These are phyloP conservation scores for Idaea aversata DNA, from an alignment of 2,888 invertebrate genomes.

Conservation along the genomic window DNA sequence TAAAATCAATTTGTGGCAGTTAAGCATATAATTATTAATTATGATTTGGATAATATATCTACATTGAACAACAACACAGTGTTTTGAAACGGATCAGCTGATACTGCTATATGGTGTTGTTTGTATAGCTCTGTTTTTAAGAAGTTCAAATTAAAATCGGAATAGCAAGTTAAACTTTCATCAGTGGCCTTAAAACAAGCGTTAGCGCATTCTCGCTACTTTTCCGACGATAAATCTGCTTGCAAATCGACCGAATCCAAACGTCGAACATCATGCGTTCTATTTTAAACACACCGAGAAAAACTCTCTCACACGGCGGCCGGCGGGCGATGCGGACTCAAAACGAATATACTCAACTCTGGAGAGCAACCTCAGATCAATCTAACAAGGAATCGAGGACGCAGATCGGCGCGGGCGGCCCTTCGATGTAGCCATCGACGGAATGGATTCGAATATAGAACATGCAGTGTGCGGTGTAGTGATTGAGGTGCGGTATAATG, in stretches of 20 bases:
- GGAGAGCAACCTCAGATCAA: neutral
- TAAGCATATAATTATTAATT: conserved; percentile 37
- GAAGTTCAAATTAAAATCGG: conserved; percentile 66
- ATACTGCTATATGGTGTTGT: conserved; percentile 29
- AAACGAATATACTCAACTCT: neutral
- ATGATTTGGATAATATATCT: conserved; percentile 32
- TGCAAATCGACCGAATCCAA: conserved; percentile 67
- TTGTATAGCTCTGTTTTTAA: conserved; percentile 46
- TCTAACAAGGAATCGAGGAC: conserved; percentile 13
- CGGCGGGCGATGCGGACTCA: conserved; percentile 22
- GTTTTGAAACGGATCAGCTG: conserved; percentile 44
- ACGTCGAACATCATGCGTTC: conserved; percentile 58
- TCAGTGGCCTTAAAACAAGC: conserved; percentile 65
- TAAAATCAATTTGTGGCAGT: conserved; percentile 64
- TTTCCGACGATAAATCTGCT: conserved; percentile 69
- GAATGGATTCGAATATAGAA: conserved; percentile 57
- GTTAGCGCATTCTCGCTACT: conserved; percentile 64
- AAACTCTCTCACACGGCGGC: conserved; percentile 44
- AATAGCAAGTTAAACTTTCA: conserved; percentile 71
- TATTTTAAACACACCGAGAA: conserved; percentile 63
- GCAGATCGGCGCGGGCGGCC: conserved; percentile 38
- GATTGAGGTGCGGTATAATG: conserved; percentile 52
- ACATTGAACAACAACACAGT: conserved; percentile 26
- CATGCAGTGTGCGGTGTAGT: conserved; percentile 50
- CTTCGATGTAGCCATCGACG: conserved; percentile 27